Evolutionary conservation across 1,140 invertebrate genomes (phyloP).

Genomic region (Teleogryllus occipitalis): DNA sequence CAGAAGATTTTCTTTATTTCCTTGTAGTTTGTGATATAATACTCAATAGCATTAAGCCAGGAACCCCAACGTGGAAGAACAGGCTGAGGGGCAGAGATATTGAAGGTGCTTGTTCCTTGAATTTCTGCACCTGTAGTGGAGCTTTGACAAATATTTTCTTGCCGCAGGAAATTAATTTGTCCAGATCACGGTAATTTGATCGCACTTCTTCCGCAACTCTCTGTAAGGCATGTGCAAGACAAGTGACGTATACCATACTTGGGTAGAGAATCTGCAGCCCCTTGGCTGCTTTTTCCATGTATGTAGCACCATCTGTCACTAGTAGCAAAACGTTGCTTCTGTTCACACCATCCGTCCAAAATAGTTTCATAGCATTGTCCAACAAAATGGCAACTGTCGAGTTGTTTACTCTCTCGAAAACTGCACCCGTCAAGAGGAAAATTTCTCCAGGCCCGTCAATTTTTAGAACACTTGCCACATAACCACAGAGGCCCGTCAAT

Average conservation of each 20-base stretch:
- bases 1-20: too few species aligned
- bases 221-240: conserved; percentile 31
- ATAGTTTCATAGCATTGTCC: conserved; percentile 3
- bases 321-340: conserved; percentile 19
- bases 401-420: not conserved
- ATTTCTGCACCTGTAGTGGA: conserved; percentile 4
- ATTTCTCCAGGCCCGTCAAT: conserved; percentile 7
- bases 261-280: conserved; percentile 25
- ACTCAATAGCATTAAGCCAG: too few species aligned
- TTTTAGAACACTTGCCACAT: not conserved
- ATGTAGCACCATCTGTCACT: conserved; percentile 30
- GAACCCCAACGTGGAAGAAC: too few species aligned
- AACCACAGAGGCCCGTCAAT: not conserved
- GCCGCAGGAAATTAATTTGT: too few species aligned
- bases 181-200: too few species aligned
- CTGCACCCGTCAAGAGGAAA: conserved; percentile 2
- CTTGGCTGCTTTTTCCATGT: conserved; percentile 30
- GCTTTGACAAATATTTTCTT: conserved; percentile 11
- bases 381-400: conserved; percentile 7
- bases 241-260: conserved; percentile 30
- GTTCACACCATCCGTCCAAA: conserved; percentile 3
- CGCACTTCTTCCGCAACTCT: conserved; percentile 29
- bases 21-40: too few species aligned
- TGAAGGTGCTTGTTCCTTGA: conserved; percentile 1
- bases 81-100: too few species aligned